Evolutionary conservation across 2,113 vertebrate genomes (phyloP).

Genomic region (Psittacus erithacus): DNA sequence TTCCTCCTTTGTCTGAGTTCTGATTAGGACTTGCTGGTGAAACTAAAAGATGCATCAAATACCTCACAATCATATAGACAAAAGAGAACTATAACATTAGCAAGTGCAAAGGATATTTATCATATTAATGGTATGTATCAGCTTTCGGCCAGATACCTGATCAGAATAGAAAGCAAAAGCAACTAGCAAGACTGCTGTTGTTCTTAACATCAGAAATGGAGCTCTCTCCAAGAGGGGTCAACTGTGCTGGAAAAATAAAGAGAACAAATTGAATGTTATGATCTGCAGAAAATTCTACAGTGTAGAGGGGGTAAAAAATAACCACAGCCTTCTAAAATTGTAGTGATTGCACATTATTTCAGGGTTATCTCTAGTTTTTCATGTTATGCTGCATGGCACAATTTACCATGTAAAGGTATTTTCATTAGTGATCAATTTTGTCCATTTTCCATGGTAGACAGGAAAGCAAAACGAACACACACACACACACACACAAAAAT

Average conservation of each 20-base stretch:
- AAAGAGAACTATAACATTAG: neutral
- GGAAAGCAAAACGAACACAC: neutral
- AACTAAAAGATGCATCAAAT: neutral
- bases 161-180: neutral
- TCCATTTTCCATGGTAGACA: neutral
- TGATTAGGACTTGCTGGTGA: neutral
- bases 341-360: neutral
- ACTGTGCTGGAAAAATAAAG: neutral
- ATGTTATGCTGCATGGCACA: neutral
- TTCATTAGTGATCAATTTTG: neutral
- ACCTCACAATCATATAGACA: neutral
- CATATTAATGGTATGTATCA: neutral
- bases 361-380: neutral
- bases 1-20: neutral
- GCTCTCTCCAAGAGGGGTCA: neutral
- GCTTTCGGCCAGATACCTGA: neutral
- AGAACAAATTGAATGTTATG: neutral
- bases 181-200: neutral
- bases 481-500: neutral
- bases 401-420: neutral
- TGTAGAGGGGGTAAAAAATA: rapidly evolving
- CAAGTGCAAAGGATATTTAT: neutral
- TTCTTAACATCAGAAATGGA: neutral
- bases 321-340: neutral
- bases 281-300: neutral